Evolutionary conservation across 2,797 vertebrate species (phyloP), one percentile per base, ranked within the genome.

Genomic region (Pteropus rufus): DNA sequence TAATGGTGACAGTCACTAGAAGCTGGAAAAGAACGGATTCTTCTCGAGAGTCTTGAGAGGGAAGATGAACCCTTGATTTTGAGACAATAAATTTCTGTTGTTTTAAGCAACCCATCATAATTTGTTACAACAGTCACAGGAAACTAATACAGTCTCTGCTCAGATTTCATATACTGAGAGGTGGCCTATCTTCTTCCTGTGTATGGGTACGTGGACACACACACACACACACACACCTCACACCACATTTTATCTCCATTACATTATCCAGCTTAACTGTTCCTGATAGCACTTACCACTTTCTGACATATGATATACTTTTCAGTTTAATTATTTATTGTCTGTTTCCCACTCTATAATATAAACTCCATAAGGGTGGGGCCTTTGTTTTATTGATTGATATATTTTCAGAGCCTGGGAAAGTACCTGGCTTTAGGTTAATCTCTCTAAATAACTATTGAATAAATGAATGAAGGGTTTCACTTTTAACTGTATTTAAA

Each of bases 391-490:
- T 90, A 56, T 34, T 88, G 85, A 90, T 31, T 19, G 34, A 56
- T 75, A 0, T 18, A 7, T 83, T 26, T 76, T 21, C 46, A 82
- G 65, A 89, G 41, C 60, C 49, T 39, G 58, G 79, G 54, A 77
- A 72, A 60, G 10, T 41, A 70, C 46, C 58, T 83, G 49, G 41
- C 41, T 91, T 52, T 79, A 67, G 46, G 29, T 39, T 46, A 93
- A 75, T 2, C 31, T 82, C n/a, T 91, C 46, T 36, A 94, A 95
- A 92, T 93, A 90, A 73, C 87, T 91, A 76, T 26, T 31, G 39
- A 91, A 56, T 93, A 90, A 76, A 24, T 83, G 19, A 95, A 83
- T 58, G 21, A 76, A 87, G 73, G 10, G 24, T 36, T 94, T 96
- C 64, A 65, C 29, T 29, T 96, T 85, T 36, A 79, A 67, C 15